Conservation (phyloP, 2,888 invertebrate species). For the Pyralis farinalis region DNA sequence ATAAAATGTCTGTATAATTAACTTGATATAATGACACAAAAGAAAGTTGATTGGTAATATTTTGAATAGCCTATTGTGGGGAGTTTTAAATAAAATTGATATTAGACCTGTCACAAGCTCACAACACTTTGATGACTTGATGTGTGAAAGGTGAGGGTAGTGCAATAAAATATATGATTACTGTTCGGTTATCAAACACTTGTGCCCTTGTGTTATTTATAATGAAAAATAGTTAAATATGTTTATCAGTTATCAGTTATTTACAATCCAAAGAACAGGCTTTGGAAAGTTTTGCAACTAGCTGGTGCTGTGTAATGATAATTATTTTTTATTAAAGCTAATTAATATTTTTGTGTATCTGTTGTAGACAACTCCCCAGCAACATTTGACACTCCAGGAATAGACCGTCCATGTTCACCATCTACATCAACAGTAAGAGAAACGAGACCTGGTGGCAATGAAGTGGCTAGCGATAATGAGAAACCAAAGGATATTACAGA, state of each 20-base stretch:
- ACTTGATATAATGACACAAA: no score
- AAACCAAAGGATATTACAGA: conserved; percentile 57
- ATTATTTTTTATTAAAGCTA: no score
- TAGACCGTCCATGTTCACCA: conserved; percentile 58
- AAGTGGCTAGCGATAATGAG: conserved; percentile 25
- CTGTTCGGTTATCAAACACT: neutral
- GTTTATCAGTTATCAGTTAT: no score
- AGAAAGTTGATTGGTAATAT: no score
- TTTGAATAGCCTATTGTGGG: neutral
- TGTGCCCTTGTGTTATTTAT: conserved; percentile 1
- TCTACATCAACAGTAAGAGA: conserved; percentile 38
- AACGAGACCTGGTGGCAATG: conserved; percentile 24
- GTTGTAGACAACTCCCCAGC: conserved; percentile 89
- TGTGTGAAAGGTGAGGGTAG: neutral
- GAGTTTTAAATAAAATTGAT: neutral
- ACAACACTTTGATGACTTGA: neutral
- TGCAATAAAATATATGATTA: neutral
- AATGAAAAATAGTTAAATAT: no score
- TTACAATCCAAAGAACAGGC: no score
- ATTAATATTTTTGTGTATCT: conserved; percentile 8
- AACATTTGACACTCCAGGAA: conserved; percentile 95
- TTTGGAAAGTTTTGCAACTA: no score
- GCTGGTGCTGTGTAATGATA: no score
- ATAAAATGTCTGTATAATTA: no score
- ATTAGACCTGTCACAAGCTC: neutral